Base-by-base conservation (phyloP, 2,797 vertebrate genomes). In the Galago senegalensis region DNA sequence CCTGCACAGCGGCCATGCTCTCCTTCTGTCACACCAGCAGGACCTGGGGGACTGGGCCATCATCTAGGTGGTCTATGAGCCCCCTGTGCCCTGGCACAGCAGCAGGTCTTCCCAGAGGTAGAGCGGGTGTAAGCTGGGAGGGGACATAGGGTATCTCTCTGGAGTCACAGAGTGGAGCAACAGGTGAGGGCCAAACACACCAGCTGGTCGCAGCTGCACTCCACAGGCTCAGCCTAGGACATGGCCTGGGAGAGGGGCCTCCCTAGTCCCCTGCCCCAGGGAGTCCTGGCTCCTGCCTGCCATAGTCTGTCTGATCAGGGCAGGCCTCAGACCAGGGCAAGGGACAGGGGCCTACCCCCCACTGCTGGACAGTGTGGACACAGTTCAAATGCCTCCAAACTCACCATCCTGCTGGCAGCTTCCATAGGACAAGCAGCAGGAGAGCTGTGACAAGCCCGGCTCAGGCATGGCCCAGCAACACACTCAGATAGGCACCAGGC, bases 331-430 rank as follows among this genome's bases (percentile, higher is more conserved):
- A 31, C 65, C 16, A 67, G 65, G 65, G 65, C 31, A 1, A 56
- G 1, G 25, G 60, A 23, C 43, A 34, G 20, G 76, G 76, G 3
- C 31, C 8, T 7, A 4, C 12, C 7, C 16, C 65, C 21, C 2
- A 7, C 43, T 27, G 27, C 82, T 3, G 11, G 1, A 10, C 0
- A 3, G 56, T 18, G 46, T 0, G 3, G n/a, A n/a, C 65, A 18
- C 1, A 3, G 65, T 31, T 67, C 65, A n/a, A n/a, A 67, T 31
- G 17, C 65, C 8, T 17, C 67, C 56, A 1, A 0, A 14, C 34
- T 3, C 2, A 6, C n/a, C 13, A 2, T 31, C 23, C 65, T 0
- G 0, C 1, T 4, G 10, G 58, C 5, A 0, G 34, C 34, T 21
- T 21, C 2, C 12, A 5, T 2, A 40, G 10, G 56, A 40, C 1